A percentile compares a stretch with the other conserved stretches of the same genome.
Evolutionary conservation across 2,113 vertebrate genomes (phyloP).

Genomic region (Oryzias melastigma): DNA sequence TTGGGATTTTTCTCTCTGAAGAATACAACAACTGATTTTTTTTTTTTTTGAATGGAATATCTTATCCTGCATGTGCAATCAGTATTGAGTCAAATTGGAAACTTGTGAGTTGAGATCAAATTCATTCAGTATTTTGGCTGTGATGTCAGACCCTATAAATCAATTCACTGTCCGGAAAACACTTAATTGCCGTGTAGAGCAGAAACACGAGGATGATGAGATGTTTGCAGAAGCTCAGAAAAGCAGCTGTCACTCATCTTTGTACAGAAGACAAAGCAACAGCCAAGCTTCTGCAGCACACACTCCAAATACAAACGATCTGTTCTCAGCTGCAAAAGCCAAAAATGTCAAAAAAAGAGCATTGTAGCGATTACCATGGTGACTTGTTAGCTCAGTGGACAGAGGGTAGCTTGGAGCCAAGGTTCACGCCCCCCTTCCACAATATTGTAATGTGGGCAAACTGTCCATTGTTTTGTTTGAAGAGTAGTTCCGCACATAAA

Average conservation of each 20-base stretch:
- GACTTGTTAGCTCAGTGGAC: conserved; percentile 24
- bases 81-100: not conserved
- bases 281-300: conserved; percentile 43
- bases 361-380: conserved; percentile 50
- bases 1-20: too few relatives aligned
- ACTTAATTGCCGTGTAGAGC: conserved; percentile 21
- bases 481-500: not conserved
- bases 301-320: conserved; percentile 53
- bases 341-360: conserved; percentile 38
- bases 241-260: conserved; percentile 59
- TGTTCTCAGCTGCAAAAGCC: conserved; percentile 29
- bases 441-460: not conserved
- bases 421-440: conserved; percentile 32
- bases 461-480: conserved; percentile 17
- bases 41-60: not conserved
- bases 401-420: conserved; percentile 8
- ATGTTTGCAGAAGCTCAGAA: conserved; percentile 45
- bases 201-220: conserved; percentile 25
- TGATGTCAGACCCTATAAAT: not conserved
- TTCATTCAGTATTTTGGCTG: not conserved
- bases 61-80: not conserved
- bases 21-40: not conserved
- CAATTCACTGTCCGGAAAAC: conserved; percentile 10
- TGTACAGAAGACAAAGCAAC: conserved; percentile 58
- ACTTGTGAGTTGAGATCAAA: not conserved